Conservation (phyloP, 2,888 invertebrate genomes). For the Hipparchia semele region DNA sequence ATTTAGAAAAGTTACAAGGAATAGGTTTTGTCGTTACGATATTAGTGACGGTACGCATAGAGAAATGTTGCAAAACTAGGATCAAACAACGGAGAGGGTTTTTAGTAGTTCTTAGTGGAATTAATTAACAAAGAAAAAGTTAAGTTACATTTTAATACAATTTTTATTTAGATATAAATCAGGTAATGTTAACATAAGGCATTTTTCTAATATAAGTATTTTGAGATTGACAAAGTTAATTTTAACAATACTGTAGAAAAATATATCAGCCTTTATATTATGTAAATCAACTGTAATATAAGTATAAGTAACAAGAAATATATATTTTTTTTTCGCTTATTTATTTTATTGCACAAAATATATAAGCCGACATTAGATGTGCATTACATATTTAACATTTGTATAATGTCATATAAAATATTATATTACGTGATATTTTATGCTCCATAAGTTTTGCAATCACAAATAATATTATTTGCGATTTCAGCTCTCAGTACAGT, state of each 20-base stretch:
- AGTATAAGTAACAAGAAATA: neutral
- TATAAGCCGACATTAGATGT: neutral
- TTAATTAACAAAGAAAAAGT: slow-evolving; percentile 32
- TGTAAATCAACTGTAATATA: neutral
- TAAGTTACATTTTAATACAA: slow-evolving; percentile 26
- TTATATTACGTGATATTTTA: neutral
- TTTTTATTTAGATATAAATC: slow-evolving; percentile 26
- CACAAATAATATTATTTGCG: neutral
- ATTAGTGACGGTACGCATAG: slow-evolving; percentile 33
- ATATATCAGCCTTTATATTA: neutral
- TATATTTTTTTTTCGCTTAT: neutral
- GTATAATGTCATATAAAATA: neutral
- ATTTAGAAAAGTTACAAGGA: neutral
- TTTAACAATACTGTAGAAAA: slow-evolving; percentile 12
- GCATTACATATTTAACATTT: neutral
- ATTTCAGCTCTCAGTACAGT: neutral
- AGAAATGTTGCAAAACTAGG: slow-evolving; percentile 41
- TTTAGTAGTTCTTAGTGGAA: slow-evolving; percentile 25
- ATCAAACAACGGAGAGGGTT: slow-evolving; percentile 14
- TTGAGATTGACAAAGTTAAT: neutral
- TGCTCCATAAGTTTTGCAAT: no score
- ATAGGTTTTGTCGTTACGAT: neutral
- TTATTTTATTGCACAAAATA: neutral
- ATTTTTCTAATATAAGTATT: neutral
- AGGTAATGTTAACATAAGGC: neutral